Evolutionary conservation across 1,140 invertebrate genomes (phyloP), one percentile per base, ranked within the genome.

Genomic region (Dendroctonus valens): DNA sequence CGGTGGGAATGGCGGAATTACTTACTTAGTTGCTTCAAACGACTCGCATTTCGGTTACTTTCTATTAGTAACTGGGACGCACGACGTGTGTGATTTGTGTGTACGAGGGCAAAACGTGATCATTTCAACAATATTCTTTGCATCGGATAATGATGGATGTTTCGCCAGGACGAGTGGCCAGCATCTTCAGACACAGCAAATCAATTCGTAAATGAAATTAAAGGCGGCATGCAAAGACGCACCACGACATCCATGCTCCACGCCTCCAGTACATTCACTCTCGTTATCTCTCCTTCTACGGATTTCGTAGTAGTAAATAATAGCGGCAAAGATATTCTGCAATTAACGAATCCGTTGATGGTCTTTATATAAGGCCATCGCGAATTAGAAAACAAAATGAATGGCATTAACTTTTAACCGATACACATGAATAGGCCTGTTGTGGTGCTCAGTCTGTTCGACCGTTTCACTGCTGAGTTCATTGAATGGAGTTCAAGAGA

Each of bases 221-320:
- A 11, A 11, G 42, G 26, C 14, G 11, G n/a, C 37, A 48, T 38
- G 60, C 60, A 48, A 63, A 63, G 54, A 63, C 41, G 41, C 60
- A 42, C 60, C 15, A 63, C 14, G 38, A 63, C 50, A 12, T 54
- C 51, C n/a, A 26, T 39, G 53, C 60, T 63, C 60, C 60, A 63
- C 60, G 60, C 60, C 60, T 54, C 39, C n/a, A 40, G 60, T 63
- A 63, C 60, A 63, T 63, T 63, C 60, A 63, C 60, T 63, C 60
- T 63, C 60, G 60, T 63, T 63, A 63, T 63, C 60, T 63, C 40
- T 61, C 46, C 12, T 55, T 53, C 26, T 26, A 26, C 26, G 54
- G 60, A 63, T 63, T 63, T 54, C 60, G 60, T 63, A 54, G 60
- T 63, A 63, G 60, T 63, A 63, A 44, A 63, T 63, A 63, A 63